Conservation (phyloP, 2,113 vertebrate species). For the Leucopternis melanops region DNA sequence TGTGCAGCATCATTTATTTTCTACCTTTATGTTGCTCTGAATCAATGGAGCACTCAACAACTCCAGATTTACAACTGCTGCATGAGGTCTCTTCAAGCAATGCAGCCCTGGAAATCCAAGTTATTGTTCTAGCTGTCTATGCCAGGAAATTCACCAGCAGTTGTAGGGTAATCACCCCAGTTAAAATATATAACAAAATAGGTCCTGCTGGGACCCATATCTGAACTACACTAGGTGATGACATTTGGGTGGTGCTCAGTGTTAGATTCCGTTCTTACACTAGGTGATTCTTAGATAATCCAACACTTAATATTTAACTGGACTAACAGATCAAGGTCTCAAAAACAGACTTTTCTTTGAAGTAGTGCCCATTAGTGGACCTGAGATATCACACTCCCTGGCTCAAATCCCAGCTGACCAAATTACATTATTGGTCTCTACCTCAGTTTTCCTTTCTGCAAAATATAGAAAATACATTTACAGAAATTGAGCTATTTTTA, state of each 20-base stretch:
- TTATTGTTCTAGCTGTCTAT: neutral
- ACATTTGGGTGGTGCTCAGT: neutral
- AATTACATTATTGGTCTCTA: neutral
- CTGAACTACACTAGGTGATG: neutral
- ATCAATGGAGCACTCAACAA: neutral
- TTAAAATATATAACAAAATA: neutral
- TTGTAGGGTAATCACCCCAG: neutral
- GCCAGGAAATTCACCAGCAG: neutral
- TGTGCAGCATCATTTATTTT: neutral
- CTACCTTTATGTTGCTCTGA: neutral
- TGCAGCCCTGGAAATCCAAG: neutral
- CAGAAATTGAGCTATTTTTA: neutral
- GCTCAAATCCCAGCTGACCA: neutral
- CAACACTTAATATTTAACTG: neutral
- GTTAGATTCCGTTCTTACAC: neutral
- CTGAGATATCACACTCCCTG: neutral
- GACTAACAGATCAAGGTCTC: neutral
- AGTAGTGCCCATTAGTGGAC: neutral
- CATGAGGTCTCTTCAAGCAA: neutral
- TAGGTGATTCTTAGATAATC: neutral
- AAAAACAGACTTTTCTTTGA: neutral
- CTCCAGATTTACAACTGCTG: neutral
- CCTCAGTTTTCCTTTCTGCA: neutral
- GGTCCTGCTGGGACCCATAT: neutral
- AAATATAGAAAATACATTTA: neutral